Evolutionary conservation across 2,888 invertebrate species (phyloP).

Genomic region (Dexiosoma caninum): DNA sequence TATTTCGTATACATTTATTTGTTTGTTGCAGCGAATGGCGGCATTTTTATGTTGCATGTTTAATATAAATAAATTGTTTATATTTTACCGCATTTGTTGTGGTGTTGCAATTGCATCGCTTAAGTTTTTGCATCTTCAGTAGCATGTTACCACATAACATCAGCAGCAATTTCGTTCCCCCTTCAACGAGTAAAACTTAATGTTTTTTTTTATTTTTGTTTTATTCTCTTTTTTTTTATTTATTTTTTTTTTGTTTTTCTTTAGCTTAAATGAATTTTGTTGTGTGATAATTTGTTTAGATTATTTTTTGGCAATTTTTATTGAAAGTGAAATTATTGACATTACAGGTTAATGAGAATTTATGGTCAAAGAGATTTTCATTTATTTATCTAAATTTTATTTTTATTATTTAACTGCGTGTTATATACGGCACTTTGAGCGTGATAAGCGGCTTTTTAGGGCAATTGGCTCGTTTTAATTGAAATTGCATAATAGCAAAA

Average conservation of each 20-base stretch:
- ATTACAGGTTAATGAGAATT: slow-evolving; percentile 61
- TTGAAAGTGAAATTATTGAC: slow-evolving; percentile 63
- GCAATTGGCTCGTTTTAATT: background rate
- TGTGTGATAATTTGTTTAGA: slow-evolving; percentile 61
- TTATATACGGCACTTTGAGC: background rate
- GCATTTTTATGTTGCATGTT: slow-evolving; percentile 57
- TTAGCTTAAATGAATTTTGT: background rate
- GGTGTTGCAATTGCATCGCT: slow-evolving; percentile 45
- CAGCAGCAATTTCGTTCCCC: slow-evolving; percentile 12
- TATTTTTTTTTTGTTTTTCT: slow-evolving; percentile 3
- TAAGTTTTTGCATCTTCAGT: slow-evolving; percentile 56
- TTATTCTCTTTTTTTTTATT: no score
- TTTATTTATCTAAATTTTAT: background rate
- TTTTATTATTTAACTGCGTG: slow-evolving; percentile 9
- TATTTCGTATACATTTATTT: slow-evolving; percentile 1
- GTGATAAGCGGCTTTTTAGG: background rate
- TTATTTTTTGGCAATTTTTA: slow-evolving; percentile 60
- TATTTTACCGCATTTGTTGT: slow-evolving; percentile 50
- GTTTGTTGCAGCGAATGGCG: background rate
- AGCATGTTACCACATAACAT: slow-evolving; percentile 51
- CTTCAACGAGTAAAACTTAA: background rate
- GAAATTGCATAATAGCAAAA: background rate
- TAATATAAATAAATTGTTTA: slow-evolving; percentile 59
- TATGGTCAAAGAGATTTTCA: slow-evolving; percentile 38
- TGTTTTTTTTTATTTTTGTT: background rate